These are phyloP conservation scores for Spodoptera picta DNA, from an alignment of 2,888 invertebrate species.

Conservation along the genomic window DNA sequence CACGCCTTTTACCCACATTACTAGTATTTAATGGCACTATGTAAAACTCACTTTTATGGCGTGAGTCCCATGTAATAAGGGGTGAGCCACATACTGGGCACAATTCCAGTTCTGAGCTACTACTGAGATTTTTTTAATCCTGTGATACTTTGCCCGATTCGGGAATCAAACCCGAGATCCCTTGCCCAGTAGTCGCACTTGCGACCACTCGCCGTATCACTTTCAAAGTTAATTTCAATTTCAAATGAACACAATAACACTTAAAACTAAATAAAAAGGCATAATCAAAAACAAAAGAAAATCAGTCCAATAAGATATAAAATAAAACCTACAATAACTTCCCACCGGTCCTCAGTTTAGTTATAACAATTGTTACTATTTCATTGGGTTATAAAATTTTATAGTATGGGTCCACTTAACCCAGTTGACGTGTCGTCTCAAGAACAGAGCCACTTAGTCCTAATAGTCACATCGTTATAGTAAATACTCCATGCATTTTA, in stretches of 20 bases:
- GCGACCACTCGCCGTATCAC: too few species aligned
- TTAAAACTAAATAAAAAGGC: neutral
- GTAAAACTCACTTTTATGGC: too few species aligned
- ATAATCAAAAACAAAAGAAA: conserved; percentile 1
- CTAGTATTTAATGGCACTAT: too few species aligned
- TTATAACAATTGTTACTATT: conserved; percentile 60
- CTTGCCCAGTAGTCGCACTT: too few species aligned
- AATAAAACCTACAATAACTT: conserved; percentile 8
- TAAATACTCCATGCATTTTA: conserved; percentile 80
- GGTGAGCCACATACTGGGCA: too few species aligned
- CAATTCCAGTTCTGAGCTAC: too few species aligned
- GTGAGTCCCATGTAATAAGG: too few species aligned
- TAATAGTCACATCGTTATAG: conserved; percentile 74
- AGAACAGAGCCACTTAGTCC: conserved; percentile 72
- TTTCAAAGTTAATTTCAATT: neutral
- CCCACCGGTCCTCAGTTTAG: conserved; percentile 50
- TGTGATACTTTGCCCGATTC: too few species aligned
- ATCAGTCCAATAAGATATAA: neutral
- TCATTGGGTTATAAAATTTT: conserved; percentile 75
- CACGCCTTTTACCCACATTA: too few species aligned
- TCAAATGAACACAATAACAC: neutral
- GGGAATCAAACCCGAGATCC: too few species aligned
- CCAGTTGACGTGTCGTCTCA: conserved; percentile 67
- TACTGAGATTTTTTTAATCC: too few species aligned
- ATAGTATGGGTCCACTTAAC: conserved; percentile 77